These are phyloP conservation scores for Nyctibius grandis DNA, from an alignment of 2,797 vertebrate species.

Conservation along the genomic window DNA sequence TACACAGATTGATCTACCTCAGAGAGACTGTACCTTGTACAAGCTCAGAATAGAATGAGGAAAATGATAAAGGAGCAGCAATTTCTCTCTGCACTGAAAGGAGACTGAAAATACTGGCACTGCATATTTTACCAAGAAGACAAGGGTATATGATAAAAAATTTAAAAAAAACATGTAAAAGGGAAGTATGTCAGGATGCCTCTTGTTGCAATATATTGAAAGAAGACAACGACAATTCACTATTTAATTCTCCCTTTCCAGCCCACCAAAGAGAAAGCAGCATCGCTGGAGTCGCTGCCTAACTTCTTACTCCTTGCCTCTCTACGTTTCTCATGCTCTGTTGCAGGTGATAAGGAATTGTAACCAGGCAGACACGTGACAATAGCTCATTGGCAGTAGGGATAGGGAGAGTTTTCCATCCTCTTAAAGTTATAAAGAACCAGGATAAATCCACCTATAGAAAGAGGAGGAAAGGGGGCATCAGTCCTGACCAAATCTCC, in stretches of 20 bases:
- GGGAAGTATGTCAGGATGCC: neutral
- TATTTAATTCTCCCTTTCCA: neutral
- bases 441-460: neutral
- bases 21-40: neutral
- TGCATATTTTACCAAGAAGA: neutral
- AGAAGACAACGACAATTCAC: neutral
- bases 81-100: neutral
- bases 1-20: neutral
- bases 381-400: neutral
- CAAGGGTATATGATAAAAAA: neutral
- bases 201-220: neutral
- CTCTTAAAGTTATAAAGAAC: neutral
- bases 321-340: neutral
- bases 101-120: neutral
- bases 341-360: neutral
- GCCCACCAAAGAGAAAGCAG: neutral
- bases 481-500: neutral
- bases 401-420: neutral
- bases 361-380: neutral
- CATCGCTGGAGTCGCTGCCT: neutral
- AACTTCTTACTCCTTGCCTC: neutral
- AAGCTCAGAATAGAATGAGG: neutral
- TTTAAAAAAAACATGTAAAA: neutral
- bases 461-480: neutral
- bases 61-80: neutral